Percentiles rank a stretch among this genome's conserved stretches.
Evolutionary conservation across 37 sponge, comb jelly and placozoan genomes (phyloP).

Genomic region (Dysidea cf. avara): DNA sequence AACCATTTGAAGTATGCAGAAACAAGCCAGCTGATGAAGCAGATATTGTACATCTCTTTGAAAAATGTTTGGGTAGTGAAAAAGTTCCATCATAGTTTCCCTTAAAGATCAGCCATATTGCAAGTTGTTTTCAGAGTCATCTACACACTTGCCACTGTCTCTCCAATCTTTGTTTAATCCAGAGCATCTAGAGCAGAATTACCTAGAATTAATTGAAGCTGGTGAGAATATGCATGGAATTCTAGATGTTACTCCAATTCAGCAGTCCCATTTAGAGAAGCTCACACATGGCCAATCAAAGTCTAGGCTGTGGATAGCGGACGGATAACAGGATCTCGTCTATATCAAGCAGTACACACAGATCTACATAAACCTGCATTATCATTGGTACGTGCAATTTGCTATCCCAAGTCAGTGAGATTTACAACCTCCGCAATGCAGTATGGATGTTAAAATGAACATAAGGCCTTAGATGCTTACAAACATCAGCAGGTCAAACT

Average conservation of each 20-base stretch:
- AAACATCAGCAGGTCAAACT: neutral
- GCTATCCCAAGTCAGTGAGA: constrained; percentile 26
- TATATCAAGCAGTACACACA: constrained; percentile 21
- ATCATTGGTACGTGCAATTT: constrained; percentile 23
- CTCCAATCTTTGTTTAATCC: constrained; percentile 28
- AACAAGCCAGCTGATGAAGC: no score
- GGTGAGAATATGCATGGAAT: no score
- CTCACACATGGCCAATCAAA: constrained; percentile 29
- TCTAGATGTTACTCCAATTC: constrained; percentile 10
- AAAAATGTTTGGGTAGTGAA: no score
- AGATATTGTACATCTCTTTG: no score
- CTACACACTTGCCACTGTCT: constrained; percentile 14
- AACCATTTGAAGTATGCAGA: no score
- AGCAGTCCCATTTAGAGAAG: constrained; percentile 29
- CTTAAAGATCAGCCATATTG: constrained; percentile 9
- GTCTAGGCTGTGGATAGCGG: constrained; percentile 33
- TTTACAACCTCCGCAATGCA: constrained; percentile 22
- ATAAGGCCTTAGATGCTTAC: constrained; percentile 29
- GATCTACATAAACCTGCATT: constrained; percentile 16
- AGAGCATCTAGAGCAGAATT: constrained; percentile 17
- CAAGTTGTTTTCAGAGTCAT: neutral
- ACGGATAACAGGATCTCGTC: constrained; percentile 39
- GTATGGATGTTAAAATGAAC: constrained; percentile 38
- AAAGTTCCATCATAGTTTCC: no score
- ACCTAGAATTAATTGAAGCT: constrained; percentile 24